Base-by-base conservation (phyloP, 2,888 invertebrate species). In the Lepidocyrtoides sp. region DNA sequence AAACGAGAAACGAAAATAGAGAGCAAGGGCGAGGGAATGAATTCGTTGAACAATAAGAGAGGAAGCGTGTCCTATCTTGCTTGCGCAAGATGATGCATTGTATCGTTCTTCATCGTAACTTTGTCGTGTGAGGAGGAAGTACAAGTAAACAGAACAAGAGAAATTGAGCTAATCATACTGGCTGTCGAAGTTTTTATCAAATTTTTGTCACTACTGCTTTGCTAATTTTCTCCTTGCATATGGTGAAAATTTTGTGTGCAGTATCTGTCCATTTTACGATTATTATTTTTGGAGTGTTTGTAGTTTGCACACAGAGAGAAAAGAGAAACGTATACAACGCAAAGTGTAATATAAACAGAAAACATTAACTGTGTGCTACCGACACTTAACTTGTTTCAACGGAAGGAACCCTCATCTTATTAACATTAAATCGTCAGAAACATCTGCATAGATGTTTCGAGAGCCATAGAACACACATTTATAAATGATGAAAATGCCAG, bases 251-350 rank as follows among this genome's bases (percentile, higher is more conserved):
- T n/a, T 54, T n/a, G 63, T 20, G 48, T 83, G 20, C 7, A 29
- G 5, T 84, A 29, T 69, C 54, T 32, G 84, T 84, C 69, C 84
- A 84, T 84, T 84, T 51, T 69, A 32, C 54, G 84, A 84, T 84
- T 84, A 84, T 84, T 51, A n/a, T n/a, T 83, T 81, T 83, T 66
- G 48, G 66, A 83, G 48, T 66, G 57, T 83, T 32, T 54, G 32
- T 5, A n/a, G n/a, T n/a, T n/a, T n/a, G n/a, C n/a, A 36, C 77
- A n/a, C n/a, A n/a, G n/a, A n/a, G n/a, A n/a, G n/a, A n/a, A n/a
- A 44, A 48, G 48, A n/a, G n/a, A n/a, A 48, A n/a, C 48, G 14
- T 29, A 57, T 26, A 63, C 32, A 29, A 10, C n/a, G n/a, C 36
- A 66, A 66, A 32, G 32, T 57, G 10, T 23, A 60, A 26, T 10